Conservation (phyloP, 2,113 vertebrate genomes). For the Procavia capensis region DNA sequence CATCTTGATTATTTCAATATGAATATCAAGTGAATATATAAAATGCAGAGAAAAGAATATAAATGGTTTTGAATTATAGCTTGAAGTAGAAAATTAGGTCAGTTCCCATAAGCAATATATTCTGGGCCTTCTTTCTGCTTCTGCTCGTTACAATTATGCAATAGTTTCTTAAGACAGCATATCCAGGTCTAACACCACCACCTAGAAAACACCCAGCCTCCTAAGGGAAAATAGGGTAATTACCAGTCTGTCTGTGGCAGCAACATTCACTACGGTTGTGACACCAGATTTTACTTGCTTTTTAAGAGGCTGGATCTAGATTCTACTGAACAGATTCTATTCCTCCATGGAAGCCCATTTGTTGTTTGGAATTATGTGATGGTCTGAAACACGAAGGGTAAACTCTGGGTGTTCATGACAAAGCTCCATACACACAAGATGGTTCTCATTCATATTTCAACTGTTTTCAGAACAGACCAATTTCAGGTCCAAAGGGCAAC, state of each 20-base stretch:
- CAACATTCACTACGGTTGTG: background rate
- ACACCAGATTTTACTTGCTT: background rate
- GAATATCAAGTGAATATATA: slow-evolving; percentile 49
- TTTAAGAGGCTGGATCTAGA: slow-evolving; percentile 2
- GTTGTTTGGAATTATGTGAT: background rate
- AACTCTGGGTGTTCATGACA: background rate
- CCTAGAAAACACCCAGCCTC: background rate
- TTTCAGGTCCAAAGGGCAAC: slow-evolving; percentile 56
- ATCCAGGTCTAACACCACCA: background rate
- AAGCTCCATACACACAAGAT: background rate
- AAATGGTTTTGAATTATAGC: slow-evolving; percentile 40
- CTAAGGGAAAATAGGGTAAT: background rate
- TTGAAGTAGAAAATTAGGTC: slow-evolving; percentile 52
- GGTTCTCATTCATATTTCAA: slow-evolving; percentile 54
- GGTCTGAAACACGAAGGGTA: background rate
- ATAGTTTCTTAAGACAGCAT: background rate
- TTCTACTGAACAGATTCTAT: background rate
- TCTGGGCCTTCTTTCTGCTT: background rate
- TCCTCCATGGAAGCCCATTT: background rate
- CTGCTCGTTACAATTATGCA: slow-evolving; percentile 12
- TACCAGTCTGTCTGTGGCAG: background rate
- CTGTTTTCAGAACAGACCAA: slow-evolving; percentile 55
- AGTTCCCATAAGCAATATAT: background rate
- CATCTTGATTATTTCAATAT: background rate
- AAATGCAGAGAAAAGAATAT: slow-evolving; percentile 33